Percentiles rank a stretch among this genome's conserved stretches.
These are phyloP conservation scores for Blennius ocellaris DNA, from an alignment of 2,113 vertebrate species.

Conservation along the genomic window DNA sequence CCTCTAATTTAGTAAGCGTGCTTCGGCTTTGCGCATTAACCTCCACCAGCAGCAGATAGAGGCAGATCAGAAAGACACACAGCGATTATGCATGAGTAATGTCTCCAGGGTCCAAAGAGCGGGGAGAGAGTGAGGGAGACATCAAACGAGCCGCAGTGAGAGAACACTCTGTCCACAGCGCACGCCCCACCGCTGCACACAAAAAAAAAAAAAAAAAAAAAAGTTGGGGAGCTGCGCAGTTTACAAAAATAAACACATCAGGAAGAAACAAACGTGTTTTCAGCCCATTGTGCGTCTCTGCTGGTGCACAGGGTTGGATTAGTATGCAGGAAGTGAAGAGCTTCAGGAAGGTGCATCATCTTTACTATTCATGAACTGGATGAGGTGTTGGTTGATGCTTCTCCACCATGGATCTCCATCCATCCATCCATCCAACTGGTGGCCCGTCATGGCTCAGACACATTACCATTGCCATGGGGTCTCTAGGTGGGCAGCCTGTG, in stretches of 20 bases:
- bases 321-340: constrained; percentile 61
- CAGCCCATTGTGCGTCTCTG: constrained; percentile 39
- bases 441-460: constrained; percentile 21
- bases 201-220: too few relatives aligned
- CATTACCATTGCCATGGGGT: constrained; percentile 50
- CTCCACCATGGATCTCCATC: constrained; percentile 37
- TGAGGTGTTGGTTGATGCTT: background rate
- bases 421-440: constrained; percentile 3
- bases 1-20: constrained; percentile 39
- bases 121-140: constrained; percentile 28
- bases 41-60: constrained; percentile 65
- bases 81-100: constrained; percentile 79
- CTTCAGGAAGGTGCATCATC: constrained; percentile 48
- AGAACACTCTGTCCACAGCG: constrained; percentile 68
- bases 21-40: constrained; percentile 51
- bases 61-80: constrained; percentile 74
- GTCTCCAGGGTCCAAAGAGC: constrained; percentile 67
- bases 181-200: constrained; percentile 47
- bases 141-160: constrained; percentile 47
- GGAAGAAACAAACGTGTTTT: constrained; percentile 29
- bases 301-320: constrained; percentile 38
- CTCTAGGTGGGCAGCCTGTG: constrained; percentile 44
- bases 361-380: background rate
- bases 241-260: constrained; percentile 70
- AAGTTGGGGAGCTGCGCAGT: constrained; percentile 49